Evolutionary conservation across 2,113 vertebrate species (phyloP).

Genomic region (Rattus rattus): DNA sequence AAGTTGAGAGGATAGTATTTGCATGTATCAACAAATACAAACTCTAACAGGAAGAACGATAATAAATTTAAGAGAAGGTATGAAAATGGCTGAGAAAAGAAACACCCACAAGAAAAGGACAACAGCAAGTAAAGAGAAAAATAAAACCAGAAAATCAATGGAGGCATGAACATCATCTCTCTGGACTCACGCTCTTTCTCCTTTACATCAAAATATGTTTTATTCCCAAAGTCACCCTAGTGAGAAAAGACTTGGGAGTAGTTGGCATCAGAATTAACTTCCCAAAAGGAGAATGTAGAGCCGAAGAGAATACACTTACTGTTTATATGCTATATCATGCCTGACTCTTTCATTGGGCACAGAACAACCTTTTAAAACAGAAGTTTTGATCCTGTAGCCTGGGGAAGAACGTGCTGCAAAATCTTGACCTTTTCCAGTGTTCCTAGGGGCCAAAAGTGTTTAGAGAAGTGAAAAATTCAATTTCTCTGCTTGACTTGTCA

Average conservation of each 20-base stretch:
- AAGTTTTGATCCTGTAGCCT: conserved; percentile 67
- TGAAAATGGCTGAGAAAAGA: background rate
- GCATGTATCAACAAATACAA: background rate
- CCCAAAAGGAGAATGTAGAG: background rate
- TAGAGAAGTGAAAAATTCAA: conserved; percentile 77
- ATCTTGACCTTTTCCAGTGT: conserved; percentile 78
- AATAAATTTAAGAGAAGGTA: background rate
- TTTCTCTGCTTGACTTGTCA: conserved; percentile 65
- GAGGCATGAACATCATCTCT: background rate
- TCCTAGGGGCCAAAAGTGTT: conserved; percentile 77
- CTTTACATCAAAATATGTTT: background rate
- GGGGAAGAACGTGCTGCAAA: conserved; percentile 39
- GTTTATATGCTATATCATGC: background rate
- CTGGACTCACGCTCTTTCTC: background rate
- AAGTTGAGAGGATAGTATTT: background rate
- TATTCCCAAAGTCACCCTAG: background rate
- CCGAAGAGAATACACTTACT: background rate
- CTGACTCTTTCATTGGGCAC: conserved; percentile 33
- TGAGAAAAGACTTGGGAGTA: background rate
- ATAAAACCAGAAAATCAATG: background rate
- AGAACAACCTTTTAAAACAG: conserved; percentile 62
- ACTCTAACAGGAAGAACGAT: background rate
- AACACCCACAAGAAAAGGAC: background rate
- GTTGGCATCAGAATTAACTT: background rate
- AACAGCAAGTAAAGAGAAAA: background rate